Base-by-base conservation (phyloP, 2,797 vertebrate genomes). In the Anguilla megastoma region DNA sequence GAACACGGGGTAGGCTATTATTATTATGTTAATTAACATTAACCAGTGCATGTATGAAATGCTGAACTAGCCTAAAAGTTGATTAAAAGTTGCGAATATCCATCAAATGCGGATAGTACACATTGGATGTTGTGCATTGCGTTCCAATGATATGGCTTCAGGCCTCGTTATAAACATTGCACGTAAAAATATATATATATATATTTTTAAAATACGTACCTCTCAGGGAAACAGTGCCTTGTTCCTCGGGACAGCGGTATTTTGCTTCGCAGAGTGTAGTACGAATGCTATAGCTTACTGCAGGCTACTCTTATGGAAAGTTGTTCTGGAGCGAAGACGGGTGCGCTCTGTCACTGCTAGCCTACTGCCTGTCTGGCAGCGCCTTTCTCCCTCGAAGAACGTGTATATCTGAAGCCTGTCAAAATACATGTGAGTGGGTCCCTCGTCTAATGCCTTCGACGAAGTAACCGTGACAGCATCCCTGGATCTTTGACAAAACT, bases 401-500 rank as follows among this genome's bases (percentile, higher is more conserved):
- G 21, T 1, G 33, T n/a, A 14, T 76, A 69, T 58, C 52, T 74
- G 52, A 54, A 79, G 86, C 80, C 86, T 16, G 52, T 84, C 14
- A 87, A n/a, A 41, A 86, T 24, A 86, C 41, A 86, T 74, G 85
- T 60, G 80, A 83, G 85, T 50, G 45, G 45, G 52, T 87, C 63
- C 86, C 27, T 56, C 36, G 36, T 89, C 83, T 83, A 50, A 88
- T 74, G 66, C 84, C 41, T 27, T 14, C 48, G 21, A 21, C 10
- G 76, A 88, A 54, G 76, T 63, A 58, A 66, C 66, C 24, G 60
- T 56, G 86, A 87, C 82, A 86, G 50, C 52, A 79, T 87, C 69
- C 66, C 86, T 58, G 74, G 86, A 50, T 89, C 33, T 87, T 79
- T 85, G 36, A 76, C 45, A 86, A 87, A 89, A 52, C 86, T 89